Evolutionary conservation across 2,113 vertebrate species (phyloP).

Genomic region (Ctenomys sociabilis): DNA sequence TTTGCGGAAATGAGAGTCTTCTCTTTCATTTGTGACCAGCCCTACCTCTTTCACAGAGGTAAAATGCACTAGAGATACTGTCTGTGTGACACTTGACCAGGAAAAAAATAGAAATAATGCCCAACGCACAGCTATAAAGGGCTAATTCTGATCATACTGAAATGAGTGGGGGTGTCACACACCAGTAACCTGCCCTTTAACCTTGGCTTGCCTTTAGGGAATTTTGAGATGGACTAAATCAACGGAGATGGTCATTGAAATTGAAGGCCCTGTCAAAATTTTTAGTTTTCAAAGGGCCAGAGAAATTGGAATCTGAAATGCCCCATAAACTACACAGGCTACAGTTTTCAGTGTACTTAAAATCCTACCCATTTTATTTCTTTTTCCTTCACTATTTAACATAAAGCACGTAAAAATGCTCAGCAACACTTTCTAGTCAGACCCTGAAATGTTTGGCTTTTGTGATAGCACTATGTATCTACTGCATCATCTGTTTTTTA

Average conservation of each 20-base stretch:
- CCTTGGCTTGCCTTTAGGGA: constrained; percentile 62
- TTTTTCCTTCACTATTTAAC: background rate
- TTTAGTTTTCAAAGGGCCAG: constrained; percentile 24
- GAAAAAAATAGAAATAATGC: background rate
- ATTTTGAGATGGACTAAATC: constrained; percentile 70
- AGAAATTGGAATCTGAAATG: constrained; percentile 61
- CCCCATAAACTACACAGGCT: background rate
- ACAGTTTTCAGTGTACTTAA: background rate
- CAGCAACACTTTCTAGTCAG: background rate
- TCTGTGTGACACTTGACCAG: background rate
- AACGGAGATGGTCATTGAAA: constrained; percentile 60
- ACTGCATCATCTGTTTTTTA: background rate
- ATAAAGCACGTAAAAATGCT: background rate
- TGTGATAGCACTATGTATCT: background rate
- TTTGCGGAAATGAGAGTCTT: too few relatives aligned
- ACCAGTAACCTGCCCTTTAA: constrained; percentile 69
- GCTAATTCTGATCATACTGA: constrained; percentile 29
- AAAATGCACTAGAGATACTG: background rate
- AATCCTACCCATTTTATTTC: background rate
- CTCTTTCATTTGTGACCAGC: background rate
- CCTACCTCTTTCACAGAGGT: background rate
- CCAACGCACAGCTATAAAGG: background rate
- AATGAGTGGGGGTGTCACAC: constrained; percentile 33
- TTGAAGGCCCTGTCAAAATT: constrained; percentile 67
- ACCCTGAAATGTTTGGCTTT: background rate